phyloP scores from a whole-genome alignment of 1,140 invertebrate species.

The Metaphire vulgaris region DNA sequence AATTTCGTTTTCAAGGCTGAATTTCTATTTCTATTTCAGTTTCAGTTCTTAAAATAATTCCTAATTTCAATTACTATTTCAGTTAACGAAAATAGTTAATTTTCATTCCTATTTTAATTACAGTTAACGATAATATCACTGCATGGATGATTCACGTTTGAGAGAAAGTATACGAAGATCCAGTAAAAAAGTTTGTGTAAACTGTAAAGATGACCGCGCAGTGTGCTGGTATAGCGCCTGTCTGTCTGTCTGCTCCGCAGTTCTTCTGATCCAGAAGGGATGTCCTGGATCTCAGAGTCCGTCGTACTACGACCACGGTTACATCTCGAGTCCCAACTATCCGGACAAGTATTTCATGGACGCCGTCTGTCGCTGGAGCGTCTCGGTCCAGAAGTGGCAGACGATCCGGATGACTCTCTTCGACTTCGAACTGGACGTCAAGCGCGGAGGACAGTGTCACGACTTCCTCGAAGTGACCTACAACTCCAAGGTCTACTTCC shows the following conservation, averaged over 20 bases:
- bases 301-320: constrained; percentile 17
- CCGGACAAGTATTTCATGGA: constrained; percentile 28
- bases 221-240: no score
- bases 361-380: constrained; percentile 25
- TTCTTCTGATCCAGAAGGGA: neutral
- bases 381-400: constrained; percentile 25
- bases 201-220: no score
- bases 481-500: neutral
- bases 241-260: neutral
- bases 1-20: no score
- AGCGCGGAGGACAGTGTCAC: constrained; percentile 11
- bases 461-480: neutral
- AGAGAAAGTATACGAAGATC: no score
- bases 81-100: no score
- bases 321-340: constrained; percentile 29
- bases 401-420: constrained; percentile 23
- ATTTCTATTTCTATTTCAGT: no score
- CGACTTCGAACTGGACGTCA: constrained; percentile 32
- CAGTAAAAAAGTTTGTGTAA: no score
- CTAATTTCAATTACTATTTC: no score
- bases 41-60: no score
- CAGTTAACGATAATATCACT: no score
- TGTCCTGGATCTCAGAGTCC: neutral
- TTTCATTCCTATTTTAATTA: no score
- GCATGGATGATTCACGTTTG: no score